Conservation (phyloP, 1,140 invertebrate genomes). For the Anthonomus grandis region DNA sequence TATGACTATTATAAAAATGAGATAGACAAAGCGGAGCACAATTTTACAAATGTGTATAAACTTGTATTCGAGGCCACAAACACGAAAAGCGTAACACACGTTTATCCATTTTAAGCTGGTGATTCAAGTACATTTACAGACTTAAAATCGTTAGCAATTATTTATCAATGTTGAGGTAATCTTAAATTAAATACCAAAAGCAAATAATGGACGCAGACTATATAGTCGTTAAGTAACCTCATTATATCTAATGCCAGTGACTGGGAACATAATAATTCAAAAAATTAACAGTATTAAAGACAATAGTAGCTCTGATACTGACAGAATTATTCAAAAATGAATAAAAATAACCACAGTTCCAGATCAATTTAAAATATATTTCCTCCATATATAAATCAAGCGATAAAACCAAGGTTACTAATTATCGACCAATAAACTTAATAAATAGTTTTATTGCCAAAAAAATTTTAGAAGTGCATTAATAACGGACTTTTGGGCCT, state of each 20-base stretch:
- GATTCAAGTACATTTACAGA: neutral
- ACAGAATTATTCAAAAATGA: constrained; percentile 2
- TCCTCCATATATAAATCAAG: constrained; percentile 13
- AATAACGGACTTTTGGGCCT: constrained; percentile 28
- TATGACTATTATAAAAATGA: constrained; percentile 12
- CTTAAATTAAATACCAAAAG: neutral
- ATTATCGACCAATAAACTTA: constrained; percentile 34
- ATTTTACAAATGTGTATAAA: constrained; percentile 3
- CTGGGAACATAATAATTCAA: constrained; percentile 6
- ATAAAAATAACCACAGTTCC: constrained; percentile 8
- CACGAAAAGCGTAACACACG: neutral
- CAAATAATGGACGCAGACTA: neutral
- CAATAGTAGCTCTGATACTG: constrained; percentile 5
- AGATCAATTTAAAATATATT: constrained; percentile 9
- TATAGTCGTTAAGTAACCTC: neutral
- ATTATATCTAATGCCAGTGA: constrained; percentile 16
- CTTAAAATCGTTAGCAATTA: constrained; percentile 3
- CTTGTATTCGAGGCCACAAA: constrained; percentile 4
- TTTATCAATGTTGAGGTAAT: neutral
- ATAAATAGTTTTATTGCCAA: constrained; percentile 25
- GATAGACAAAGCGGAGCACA: neutral
- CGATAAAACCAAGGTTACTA: constrained; percentile 13
- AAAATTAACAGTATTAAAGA: constrained; percentile 9
- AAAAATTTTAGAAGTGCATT: constrained; percentile 33
- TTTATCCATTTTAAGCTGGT: neutral